Base-by-base conservation (phyloP, 2,888 invertebrate genomes). In the Lingula anatina region DNA sequence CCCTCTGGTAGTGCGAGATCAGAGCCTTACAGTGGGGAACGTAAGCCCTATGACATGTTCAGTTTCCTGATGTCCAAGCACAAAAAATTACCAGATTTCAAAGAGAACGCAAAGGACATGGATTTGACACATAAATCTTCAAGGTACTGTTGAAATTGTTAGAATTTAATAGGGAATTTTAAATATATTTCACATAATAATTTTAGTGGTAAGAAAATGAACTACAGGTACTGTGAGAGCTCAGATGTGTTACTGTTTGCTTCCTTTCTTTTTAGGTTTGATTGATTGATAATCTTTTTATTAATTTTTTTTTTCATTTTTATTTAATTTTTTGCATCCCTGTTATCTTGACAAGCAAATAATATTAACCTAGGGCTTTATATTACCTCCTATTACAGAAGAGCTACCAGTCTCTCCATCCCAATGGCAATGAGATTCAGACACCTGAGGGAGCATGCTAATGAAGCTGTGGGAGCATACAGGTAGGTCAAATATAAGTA, bases 391-490 rank as follows among this genome's bases (percentile, higher is more conserved):
- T 44, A n/a, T 31, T 38, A 24, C 55, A 65, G 78, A 73, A 83
- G 92, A 64, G 83, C 88, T 47, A 89, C 89, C 42, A 88, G 86
- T 65, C 83, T 85, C 60, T 88, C 90, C 73, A 81, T 95, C 64
- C 94, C 95, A 3, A 89, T 92, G 83, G 92, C 93, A 18, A 94
- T 94, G 93, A 84, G 93, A 65, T 95, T 92, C 77, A 83, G 94
- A 61, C 90, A 92, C 67, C 80, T 95, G 53, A 89, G 90, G 71
- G 87, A 89, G 75, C 90, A 89, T 28, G 89, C 91, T 21, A 90
- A 89, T 73, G 87, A 87, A 68, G 89, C 90, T 49, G 92, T 94
- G 15, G 93, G 93, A 18, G 95, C 95, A 1, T 94, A 90, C 78
- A 66, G 76, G 66, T 75, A 61, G 43, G 47, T 46, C 4, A n/a